Conservation (phyloP, 1,140 invertebrate genomes). For the Penaeus japonicus region DNA sequence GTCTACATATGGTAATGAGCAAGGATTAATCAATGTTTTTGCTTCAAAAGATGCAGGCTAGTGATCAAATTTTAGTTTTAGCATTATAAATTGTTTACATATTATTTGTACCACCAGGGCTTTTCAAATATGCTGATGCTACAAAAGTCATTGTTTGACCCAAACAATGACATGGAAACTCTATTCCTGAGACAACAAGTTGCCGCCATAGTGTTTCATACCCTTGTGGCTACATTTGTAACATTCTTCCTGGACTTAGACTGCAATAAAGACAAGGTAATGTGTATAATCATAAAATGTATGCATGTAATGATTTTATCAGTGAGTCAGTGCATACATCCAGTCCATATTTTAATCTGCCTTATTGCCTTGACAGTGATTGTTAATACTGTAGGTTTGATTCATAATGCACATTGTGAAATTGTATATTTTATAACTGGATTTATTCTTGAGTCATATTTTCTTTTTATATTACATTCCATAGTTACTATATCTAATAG, state of each 20-base stretch:
- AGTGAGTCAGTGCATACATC: too few relatives aligned
- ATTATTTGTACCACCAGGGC: slow-evolving; percentile 57
- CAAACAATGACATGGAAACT: slow-evolving; percentile 55
- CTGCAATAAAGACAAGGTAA: slow-evolving; percentile 61
- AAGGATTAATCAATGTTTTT: background rate
- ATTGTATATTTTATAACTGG: too few relatives aligned
- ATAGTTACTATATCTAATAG: too few relatives aligned
- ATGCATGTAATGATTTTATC: too few relatives aligned
- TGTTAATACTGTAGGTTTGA: too few relatives aligned
- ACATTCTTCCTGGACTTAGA: slow-evolving; percentile 66
- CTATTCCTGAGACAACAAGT: slow-evolving; percentile 63
- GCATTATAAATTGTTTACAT: background rate
- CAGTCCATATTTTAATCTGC: too few relatives aligned
- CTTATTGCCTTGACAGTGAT: too few relatives aligned
- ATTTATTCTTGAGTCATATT: too few relatives aligned
- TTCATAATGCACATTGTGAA: too few relatives aligned
- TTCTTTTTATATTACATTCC: too few relatives aligned
- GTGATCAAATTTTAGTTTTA: background rate
- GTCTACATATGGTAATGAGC: background rate
- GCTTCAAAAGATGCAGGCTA: background rate
- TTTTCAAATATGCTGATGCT: slow-evolving; percentile 59
- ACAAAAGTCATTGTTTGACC: slow-evolving; percentile 61
- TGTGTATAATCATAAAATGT: background rate
- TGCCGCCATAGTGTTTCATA: slow-evolving; percentile 64
- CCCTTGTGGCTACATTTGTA: slow-evolving; percentile 65